phyloP scores from a whole-genome alignment of 2,888 invertebrate genomes.

The Drosophila borborema region DNA sequence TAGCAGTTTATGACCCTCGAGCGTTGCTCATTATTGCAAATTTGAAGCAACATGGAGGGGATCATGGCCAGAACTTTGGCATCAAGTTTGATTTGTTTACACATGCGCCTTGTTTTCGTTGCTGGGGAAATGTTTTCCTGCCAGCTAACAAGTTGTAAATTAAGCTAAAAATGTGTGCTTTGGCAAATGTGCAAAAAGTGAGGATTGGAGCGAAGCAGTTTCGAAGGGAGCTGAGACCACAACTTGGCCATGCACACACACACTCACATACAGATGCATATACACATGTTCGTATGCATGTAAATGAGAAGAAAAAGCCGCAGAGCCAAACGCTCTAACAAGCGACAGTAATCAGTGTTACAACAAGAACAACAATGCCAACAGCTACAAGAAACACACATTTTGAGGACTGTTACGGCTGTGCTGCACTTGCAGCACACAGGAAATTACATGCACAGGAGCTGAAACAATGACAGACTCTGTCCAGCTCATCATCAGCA shows the following conservation, averaged over 20 bases:
- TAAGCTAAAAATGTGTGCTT: conserved; percentile 75
- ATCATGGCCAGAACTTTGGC: conserved; percentile 58
- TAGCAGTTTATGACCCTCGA: conserved; percentile 53
- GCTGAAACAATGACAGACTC: conserved; percentile 67
- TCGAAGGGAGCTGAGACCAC: conserved; percentile 23
- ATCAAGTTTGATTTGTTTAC: conserved; percentile 75
- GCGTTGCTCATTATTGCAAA: conserved; percentile 71
- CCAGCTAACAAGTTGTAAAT: conserved; percentile 78
- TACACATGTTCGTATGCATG: conserved; percentile 26
- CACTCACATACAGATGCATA: conserved; percentile 8
- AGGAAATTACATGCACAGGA: conserved; percentile 72
- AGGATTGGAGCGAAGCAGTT: conserved; percentile 5
- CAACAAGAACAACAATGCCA: conserved; percentile 40
- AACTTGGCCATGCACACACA: conserved; percentile 41
- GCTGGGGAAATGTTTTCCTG: conserved; percentile 59
- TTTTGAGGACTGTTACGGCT: conserved; percentile 26
- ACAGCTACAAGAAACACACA: conserved; percentile 25
- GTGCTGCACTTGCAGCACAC: conserved; percentile 33
- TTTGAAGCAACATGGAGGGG: conserved; percentile 32
- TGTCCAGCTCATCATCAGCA: conserved; percentile 58
- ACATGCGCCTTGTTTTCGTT: conserved; percentile 62
- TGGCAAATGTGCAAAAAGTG: conserved; percentile 64
- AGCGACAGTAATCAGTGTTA: conserved; percentile 70
- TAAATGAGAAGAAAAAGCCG: conserved; percentile 68
- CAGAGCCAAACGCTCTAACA: conserved; percentile 77